Conservation (phyloP, 2,888 invertebrate genomes). For the Frankliniella intonsa region DNA sequence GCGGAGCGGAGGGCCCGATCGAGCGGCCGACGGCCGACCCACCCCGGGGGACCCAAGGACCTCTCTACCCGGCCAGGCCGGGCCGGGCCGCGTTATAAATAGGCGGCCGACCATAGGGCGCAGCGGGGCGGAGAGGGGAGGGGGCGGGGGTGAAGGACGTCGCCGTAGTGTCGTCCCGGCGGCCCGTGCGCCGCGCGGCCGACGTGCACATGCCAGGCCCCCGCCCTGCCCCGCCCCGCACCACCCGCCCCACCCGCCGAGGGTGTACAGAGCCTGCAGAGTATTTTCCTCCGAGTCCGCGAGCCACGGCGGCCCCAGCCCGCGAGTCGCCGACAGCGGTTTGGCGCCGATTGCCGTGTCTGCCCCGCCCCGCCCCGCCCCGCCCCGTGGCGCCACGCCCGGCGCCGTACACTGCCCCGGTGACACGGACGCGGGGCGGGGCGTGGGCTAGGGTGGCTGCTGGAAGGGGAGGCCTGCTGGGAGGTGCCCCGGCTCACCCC, state of each 20-base stretch:
- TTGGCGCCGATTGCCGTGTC: neutral
- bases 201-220: neutral
- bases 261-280: neutral
- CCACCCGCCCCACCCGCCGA: neutral
- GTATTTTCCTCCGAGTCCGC: too few species aligned
- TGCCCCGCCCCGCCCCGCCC: neutral
- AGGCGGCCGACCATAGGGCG: neutral
- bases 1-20: neutral
- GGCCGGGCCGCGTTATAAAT: too few species aligned
- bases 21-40: neutral
- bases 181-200: neutral
- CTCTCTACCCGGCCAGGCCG: too few species aligned
- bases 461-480: neutral
- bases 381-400: neutral
- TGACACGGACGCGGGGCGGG: neutral
- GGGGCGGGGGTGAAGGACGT: neutral
- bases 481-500: neutral
- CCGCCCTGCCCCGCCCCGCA: neutral
- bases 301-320: too few species aligned
- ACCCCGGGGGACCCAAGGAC: neutral
- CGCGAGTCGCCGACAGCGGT: too few species aligned
- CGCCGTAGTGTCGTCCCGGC: neutral
- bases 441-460: neutral
- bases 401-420: neutral
- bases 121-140: neutral